These are phyloP conservation scores for Rapana venosa DNA, from an alignment of 2,888 invertebrate species.

Conservation along the genomic window DNA sequence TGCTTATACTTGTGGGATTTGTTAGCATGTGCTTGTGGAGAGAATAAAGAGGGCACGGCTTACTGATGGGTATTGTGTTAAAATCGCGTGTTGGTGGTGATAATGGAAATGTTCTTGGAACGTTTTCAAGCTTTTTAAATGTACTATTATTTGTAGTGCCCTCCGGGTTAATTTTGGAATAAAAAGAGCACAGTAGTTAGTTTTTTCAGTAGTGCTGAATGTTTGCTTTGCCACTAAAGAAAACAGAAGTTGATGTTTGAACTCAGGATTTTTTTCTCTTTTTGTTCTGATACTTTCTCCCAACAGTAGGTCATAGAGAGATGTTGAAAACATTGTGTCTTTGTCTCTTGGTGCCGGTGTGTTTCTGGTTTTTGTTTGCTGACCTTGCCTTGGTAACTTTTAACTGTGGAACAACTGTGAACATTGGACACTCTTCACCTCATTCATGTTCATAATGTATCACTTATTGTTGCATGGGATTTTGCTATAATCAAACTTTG, in stretches of 20 bases:
- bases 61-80: too few species aligned
- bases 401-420: constrained; percentile 15
- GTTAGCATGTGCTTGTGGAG: too few species aligned
- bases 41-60: too few species aligned
- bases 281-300: not conserved
- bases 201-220: not conserved
- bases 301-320: not conserved
- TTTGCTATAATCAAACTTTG: not conserved
- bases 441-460: not conserved
- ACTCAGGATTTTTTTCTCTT: constrained; percentile 32
- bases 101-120: too few species aligned
- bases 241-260: constrained; percentile 6
- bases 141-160: too few species aligned
- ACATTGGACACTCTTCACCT: constrained; percentile 13
- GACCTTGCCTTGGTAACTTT: constrained; percentile 19
- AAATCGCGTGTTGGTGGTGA: too few species aligned
- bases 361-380: constrained; percentile 20
- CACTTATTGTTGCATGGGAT: constrained; percentile 12
- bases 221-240: not conserved
- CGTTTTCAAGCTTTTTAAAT: too few species aligned
- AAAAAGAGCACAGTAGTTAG: too few species aligned
- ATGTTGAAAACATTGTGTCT: not conserved
- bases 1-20: too few species aligned
- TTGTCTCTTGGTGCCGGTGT: constrained; percentile 15
- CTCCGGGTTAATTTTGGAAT: too few species aligned